Evolutionary conservation across 2,797 vertebrate genomes (phyloP).

Genomic region (Pteropus rufus): DNA sequence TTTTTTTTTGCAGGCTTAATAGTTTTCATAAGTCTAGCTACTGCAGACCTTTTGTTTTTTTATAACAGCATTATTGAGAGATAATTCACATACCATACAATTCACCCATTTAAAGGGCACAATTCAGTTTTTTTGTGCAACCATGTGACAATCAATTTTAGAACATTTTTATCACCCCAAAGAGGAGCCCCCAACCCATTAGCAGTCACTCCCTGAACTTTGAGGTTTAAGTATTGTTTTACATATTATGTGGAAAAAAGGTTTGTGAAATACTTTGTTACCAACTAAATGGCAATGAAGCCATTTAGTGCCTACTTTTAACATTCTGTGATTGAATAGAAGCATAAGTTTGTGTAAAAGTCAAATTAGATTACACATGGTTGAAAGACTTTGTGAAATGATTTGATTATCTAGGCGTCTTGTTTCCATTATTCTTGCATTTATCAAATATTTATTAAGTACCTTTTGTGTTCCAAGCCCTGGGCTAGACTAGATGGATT

Average conservation of each 20-base stretch:
- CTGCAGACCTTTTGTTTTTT: background rate
- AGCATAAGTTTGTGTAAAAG: background rate
- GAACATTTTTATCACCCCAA: background rate
- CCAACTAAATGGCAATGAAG: background rate
- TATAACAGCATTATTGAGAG: background rate
- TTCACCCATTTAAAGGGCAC: background rate
- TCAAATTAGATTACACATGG: background rate
- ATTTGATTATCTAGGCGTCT: background rate
- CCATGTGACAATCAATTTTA: background rate
- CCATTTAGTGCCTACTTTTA: background rate
- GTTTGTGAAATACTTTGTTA: background rate
- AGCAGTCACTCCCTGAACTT: background rate
- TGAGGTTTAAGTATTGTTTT: background rate
- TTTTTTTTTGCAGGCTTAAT: background rate
- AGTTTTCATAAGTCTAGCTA: background rate
- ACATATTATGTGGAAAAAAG: background rate
- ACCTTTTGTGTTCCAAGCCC: background rate
- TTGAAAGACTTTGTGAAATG: background rate
- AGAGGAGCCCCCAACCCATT: background rate
- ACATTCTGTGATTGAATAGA: background rate
- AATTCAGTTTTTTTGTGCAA: background rate
- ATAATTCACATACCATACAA: background rate
- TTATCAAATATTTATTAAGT: background rate
- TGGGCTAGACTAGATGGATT: background rate
- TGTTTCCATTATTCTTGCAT: background rate